Evolutionary conservation across 2,797 vertebrate species (phyloP), one percentile per base, ranked within the genome.

Genomic region (Sebastes steindachneri): DNA sequence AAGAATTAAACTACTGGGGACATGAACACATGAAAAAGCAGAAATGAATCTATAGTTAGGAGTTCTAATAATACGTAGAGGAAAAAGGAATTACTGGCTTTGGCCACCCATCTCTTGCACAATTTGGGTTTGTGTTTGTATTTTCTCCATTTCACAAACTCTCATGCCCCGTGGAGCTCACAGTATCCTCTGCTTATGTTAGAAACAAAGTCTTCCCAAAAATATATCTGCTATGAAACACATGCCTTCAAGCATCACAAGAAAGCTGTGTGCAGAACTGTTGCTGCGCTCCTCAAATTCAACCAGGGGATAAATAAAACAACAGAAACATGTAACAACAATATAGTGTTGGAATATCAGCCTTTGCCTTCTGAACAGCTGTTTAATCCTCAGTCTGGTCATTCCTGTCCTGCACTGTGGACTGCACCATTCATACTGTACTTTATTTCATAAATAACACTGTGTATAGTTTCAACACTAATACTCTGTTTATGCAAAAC

Each of bases 11-110:
- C 17, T 4, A 3, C 28, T 37, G 4, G 0, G 48, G 3, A 51
- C 19, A n/a, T n/a, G 0, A 51, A 51, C 1, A 51, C 17, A 51
- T 51, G 19, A 51, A 14, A 62, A 83, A 65, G 62, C 10, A 83
- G 83, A 84, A 87, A 73, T 73, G 1, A 82, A 75, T 75, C 31
- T 69, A 35, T 1, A 12, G 14, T 25, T 19, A 2, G 10, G 3
- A 28, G 4, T 79, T 74, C 8, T 58, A n/a, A 9, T 64, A 67
- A 75, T 11, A 19, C 5, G 0, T 41, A 2, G 6, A 5, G 2
- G 3, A 76, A 48, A 2, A 4, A 5, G 2, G 3, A 76, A 48
- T 45, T 3, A 28, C 15, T 33, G 10, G 3, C 59, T 26, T 26
- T 26, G 4, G 10, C 8, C 35, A 35, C 2, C 19, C 4, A 5